Evolutionary conservation across 2,888 invertebrate genomes (phyloP).

Genomic region (Lysandra coridon): DNA sequence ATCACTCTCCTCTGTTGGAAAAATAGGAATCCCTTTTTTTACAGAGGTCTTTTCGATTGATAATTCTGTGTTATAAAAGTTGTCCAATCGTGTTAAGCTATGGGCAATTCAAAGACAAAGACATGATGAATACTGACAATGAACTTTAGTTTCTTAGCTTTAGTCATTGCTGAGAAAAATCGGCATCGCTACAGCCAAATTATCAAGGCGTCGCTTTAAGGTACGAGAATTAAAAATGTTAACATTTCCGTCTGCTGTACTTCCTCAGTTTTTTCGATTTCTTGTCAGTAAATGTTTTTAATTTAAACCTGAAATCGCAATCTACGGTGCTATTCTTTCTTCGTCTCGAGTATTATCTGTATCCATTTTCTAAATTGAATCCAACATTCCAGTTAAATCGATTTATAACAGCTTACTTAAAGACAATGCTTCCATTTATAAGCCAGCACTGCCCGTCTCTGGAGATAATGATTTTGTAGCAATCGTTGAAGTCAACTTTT

Average conservation of each 20-base stretch:
- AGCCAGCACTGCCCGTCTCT: not conserved
- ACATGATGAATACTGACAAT: no score
- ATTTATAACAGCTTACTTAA: constrained; percentile 18
- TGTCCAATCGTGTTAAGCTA: no score
- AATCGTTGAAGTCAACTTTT: not conserved
- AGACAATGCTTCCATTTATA: constrained; percentile 8
- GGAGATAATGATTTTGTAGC: not conserved
- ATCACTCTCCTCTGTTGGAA: no score
- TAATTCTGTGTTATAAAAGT: no score
- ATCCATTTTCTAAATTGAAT: constrained; percentile 30
- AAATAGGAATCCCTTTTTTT: no score
- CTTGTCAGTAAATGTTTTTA: not conserved
- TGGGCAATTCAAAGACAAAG: no score
- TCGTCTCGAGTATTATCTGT: constrained; percentile 25
- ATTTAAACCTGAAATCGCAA: constrained; percentile 16
- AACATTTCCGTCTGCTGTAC: not conserved
- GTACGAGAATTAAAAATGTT: not conserved
- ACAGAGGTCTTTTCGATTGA: no score
- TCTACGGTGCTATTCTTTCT: constrained; percentile 31
- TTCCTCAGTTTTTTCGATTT: not conserved
- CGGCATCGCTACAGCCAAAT: no score
- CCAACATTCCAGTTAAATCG: constrained; percentile 18
- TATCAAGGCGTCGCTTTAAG: no score
- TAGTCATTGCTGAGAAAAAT: no score
- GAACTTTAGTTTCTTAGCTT: no score